These are phyloP conservation scores for Pluvialis apricaria DNA, from an alignment of 2,113 vertebrate species.

Conservation along the genomic window DNA sequence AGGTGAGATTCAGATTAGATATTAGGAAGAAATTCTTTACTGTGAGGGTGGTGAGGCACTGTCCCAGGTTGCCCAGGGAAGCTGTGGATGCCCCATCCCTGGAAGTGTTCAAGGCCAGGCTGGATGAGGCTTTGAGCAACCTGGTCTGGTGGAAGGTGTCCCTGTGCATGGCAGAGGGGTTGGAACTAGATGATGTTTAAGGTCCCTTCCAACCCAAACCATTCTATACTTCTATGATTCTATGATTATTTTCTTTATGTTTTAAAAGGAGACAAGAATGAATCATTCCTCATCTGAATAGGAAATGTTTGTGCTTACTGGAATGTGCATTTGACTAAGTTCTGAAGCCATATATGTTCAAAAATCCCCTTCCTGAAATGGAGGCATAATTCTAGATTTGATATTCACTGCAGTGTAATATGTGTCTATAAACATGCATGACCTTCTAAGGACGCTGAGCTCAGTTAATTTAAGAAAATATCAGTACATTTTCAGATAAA, in stretches of 20 bases:
- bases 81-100: too few species aligned
- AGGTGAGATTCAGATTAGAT: too few species aligned
- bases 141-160: too few species aligned
- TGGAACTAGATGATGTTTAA: too few species aligned
- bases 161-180: too few species aligned
- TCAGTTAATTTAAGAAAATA: background rate
- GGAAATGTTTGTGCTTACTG: background rate
- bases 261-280: background rate
- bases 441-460: background rate
- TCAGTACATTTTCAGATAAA: background rate
- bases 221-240: too few species aligned
- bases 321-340: background rate
- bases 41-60: too few species aligned
- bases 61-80: too few species aligned
- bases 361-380: background rate
- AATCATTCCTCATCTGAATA: background rate
- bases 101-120: too few species aligned
- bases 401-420: background rate
- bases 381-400: background rate
- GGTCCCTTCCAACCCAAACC: too few species aligned
- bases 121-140: too few species aligned
- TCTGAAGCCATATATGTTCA: background rate
- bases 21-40: too few species aligned
- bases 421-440: background rate
- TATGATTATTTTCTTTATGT: background rate